phyloP scores from a whole-genome alignment of 1,140 invertebrate genomes.

The Eriosoma lanigerum region DNA sequence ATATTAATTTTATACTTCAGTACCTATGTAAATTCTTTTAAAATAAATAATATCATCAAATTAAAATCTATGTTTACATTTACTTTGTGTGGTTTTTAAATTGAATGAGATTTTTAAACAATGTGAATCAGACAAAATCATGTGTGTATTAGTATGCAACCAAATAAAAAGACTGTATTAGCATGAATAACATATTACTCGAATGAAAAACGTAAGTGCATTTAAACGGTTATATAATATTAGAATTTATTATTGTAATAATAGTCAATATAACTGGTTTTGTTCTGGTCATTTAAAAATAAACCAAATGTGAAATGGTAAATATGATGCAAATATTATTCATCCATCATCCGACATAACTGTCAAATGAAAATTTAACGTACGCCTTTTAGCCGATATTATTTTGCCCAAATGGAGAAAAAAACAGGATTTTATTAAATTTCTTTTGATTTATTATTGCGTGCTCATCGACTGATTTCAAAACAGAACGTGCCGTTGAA shows the following conservation, averaged over 20 bases:
- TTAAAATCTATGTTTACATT: no score
- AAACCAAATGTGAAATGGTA: neutral
- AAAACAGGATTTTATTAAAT: neutral
- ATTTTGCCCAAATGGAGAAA: neutral
- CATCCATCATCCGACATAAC: neutral
- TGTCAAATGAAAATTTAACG: neutral
- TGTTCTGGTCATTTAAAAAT: neutral
- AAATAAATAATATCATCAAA: no score
- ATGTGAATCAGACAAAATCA: no score
- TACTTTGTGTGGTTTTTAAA: no score
- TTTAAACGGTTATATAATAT: no score
- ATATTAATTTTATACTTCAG: no score
- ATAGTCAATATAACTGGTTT: neutral
- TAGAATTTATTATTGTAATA: neutral
- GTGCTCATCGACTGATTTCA: neutral
- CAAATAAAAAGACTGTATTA: neutral
- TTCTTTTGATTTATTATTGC: neutral
- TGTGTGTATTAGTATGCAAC: neutral
- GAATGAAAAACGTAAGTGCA: no score
- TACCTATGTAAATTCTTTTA: no score
- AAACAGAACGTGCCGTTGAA: neutral
- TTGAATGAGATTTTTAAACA: no score
- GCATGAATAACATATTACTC: no score
- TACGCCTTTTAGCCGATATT: neutral
- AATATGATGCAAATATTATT: neutral